Conservation (phyloP, 2,797 vertebrate genomes). For the Pachyuromys duprasi region DNA sequence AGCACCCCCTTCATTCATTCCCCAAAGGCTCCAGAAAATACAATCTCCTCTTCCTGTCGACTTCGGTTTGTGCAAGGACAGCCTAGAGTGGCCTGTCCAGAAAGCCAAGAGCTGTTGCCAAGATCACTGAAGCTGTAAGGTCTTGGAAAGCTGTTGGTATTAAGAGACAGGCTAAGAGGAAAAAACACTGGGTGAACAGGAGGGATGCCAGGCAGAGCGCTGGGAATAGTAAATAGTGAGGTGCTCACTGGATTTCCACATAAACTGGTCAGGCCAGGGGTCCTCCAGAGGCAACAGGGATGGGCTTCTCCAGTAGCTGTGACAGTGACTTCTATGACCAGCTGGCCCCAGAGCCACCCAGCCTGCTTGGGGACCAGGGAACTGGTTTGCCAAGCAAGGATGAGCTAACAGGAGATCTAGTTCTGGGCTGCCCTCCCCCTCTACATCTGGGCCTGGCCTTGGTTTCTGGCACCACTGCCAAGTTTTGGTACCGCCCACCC, state of each 20-base stretch:
- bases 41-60: background rate
- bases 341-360: conserved; percentile 68
- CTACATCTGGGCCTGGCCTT: conserved; percentile 77
- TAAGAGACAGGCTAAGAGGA: background rate
- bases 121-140: background rate
- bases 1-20: background rate
- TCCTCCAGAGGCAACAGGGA: background rate
- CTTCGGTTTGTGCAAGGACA: background rate
- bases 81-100: background rate
- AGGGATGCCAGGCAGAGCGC: background rate
- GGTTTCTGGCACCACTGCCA: conserved; percentile 86
- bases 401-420: conserved; percentile 72
- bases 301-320: background rate
- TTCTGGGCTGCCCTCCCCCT: conserved; percentile 65
- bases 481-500: conserved; percentile 88
- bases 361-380: conserved; percentile 73
- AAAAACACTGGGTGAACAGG: background rate
- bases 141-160: background rate
- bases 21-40: background rate
- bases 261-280: background rate
- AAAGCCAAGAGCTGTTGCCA: background rate
- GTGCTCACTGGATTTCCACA: background rate
- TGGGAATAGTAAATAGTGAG: background rate
- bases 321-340: conserved; percentile 36
- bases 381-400: conserved; percentile 74